These are phyloP conservation scores for Drosophila melanogaster DNA, from an alignment of 1,140 invertebrate species.

Conservation along the genomic window DNA sequence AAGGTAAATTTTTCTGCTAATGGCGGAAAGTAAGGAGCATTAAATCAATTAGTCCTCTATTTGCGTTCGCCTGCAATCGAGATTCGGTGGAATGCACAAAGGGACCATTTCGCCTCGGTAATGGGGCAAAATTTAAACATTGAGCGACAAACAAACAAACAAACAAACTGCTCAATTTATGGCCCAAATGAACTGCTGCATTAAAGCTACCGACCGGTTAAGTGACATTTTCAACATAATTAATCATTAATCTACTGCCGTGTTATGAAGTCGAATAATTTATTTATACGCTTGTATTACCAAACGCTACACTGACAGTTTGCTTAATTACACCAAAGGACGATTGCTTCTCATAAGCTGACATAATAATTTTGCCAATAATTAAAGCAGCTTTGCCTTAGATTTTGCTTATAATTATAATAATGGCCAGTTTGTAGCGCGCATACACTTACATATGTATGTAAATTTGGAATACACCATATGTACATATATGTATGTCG, in stretches of 20 bases:
- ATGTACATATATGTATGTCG: too few relatives aligned
- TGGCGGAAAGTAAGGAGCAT: neutral
- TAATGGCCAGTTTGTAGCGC: too few relatives aligned
- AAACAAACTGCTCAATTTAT: neutral
- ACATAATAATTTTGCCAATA: too few relatives aligned
- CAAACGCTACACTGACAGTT: too few relatives aligned
- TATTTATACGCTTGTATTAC: too few relatives aligned
- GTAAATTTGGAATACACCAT: neutral
- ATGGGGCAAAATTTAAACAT: neutral
- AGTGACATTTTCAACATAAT: neutral
- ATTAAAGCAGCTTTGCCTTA: too few relatives aligned
- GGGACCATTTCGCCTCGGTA: neutral
- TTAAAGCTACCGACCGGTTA: too few relatives aligned
- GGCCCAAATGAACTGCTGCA: neutral
- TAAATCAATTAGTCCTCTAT: conserved; percentile 6
- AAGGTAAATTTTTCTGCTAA: conserved; percentile 2
- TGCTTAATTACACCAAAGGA: too few relatives aligned
- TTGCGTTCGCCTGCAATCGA: neutral
- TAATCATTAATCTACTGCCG: neutral
- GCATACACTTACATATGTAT: too few relatives aligned
- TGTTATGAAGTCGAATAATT: too few relatives aligned
- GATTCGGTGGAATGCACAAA: neutral
- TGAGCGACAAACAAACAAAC: too few relatives aligned
- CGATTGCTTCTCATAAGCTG: too few relatives aligned
- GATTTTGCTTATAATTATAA: neutral